Percentiles rank a stretch among this genome's conserved stretches.
Evolutionary conservation across 2,888 invertebrate species (phyloP).

Genomic region (Oxytorus armatus): DNA sequence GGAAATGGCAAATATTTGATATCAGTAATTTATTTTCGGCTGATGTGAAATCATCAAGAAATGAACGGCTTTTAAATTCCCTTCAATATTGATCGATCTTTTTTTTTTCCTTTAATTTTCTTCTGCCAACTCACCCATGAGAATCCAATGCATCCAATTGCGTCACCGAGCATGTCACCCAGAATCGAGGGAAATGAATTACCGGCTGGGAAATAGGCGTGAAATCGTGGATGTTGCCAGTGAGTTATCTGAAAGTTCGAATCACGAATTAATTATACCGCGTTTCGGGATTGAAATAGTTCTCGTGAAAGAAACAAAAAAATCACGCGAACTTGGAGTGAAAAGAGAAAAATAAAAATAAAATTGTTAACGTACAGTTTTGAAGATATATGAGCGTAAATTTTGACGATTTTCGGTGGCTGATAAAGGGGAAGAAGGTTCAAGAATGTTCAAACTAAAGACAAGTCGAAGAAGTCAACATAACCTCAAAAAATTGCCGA

Average conservation of each 20-base stretch:
- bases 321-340: no score
- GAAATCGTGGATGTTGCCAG: conserved; percentile 99
- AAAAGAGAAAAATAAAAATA: neutral
- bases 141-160: conserved; percentile 98
- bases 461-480: no score
- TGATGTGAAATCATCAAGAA: conserved; percentile 2
- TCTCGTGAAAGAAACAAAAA: no score
- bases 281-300: no score
- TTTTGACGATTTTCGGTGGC: no score
- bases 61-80: neutral
- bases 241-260: conserved; percentile 90
- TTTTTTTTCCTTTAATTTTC: neutral
- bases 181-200: conserved; percentile 98
- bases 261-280: neutral
- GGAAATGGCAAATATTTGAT: conserved; percentile 29
- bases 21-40: neutral
- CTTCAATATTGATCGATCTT: conserved; percentile 18
- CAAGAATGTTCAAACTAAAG: neutral
- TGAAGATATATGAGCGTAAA: no score
- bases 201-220: conserved; percentile 99
- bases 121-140: conserved; percentile 92
- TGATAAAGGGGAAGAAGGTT: neutral
- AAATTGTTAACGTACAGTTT: no score
- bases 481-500: no score
- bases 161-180: conserved; percentile 98